A percentile compares a stretch with the other conserved stretches of the same genome.
Conservation (phyloP, 92 coral and sea anemone genomes). For the Epizoanthus stellaris region DNA sequence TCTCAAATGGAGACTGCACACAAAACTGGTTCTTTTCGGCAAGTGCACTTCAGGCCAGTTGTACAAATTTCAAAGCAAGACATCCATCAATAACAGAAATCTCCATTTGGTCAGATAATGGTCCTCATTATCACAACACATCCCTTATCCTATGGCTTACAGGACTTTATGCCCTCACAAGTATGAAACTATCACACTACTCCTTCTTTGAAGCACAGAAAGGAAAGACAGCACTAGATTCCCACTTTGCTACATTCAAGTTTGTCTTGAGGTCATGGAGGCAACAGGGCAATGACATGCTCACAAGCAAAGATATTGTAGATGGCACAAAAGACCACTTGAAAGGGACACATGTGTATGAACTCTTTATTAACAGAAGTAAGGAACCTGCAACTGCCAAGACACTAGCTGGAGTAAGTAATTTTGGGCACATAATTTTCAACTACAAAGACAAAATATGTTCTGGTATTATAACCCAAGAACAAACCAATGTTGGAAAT, state of each 20-base stretch:
- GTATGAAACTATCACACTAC: constrained; percentile 14
- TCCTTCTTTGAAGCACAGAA: constrained; percentile 51
- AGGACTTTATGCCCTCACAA: neutral
- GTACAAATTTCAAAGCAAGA: neutral
- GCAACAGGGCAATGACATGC: constrained; percentile 33
- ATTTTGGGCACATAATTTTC: constrained; percentile 18
- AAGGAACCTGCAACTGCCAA: constrained; percentile 26
- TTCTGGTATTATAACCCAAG: constrained; percentile 11
- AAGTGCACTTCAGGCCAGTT: constrained; percentile 41
- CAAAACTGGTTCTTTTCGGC: constrained; percentile 52
- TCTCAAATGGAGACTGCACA: constrained; percentile 50
- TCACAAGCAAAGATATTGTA: constrained; percentile 37
- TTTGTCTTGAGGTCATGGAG: constrained; percentile 35
- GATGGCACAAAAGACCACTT: constrained; percentile 49
- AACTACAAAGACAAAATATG: neutral
- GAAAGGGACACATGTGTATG: constrained; percentile 50
- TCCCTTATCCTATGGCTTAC: neutral
- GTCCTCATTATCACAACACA: constrained; percentile 52
- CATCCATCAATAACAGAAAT: constrained; percentile 1
- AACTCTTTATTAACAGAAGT: constrained; percentile 34
- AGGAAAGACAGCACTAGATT: constrained; percentile 48
- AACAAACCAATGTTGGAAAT: constrained; percentile 26
- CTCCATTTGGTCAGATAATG: constrained; percentile 45
- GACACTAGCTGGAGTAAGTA: constrained; percentile 27
- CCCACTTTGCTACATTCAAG: constrained; percentile 51